Evolutionary conservation across 2,797 vertebrate species (phyloP), one percentile per base, ranked within the genome.

Genomic region (Tarsius wallacei): DNA sequence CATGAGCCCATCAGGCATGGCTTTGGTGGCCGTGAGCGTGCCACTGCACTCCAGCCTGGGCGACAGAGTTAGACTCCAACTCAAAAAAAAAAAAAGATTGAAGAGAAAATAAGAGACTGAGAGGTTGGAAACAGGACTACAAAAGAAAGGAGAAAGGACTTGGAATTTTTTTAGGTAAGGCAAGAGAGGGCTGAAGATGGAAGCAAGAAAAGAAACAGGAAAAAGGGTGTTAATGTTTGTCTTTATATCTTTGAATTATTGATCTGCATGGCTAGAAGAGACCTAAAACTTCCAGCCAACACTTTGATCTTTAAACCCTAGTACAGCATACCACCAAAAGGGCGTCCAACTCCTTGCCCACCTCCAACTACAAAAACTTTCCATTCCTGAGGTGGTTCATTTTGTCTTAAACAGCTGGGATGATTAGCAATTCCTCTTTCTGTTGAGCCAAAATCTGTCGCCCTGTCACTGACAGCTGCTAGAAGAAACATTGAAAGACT

Each of bases 241-340:
- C 59, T 83, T 78, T 55, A 11, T 55, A 28, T 74, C 36, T 64
- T 88, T 88, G 24, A 94, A 82, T 94, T 76, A 76, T 31, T 74
- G 11, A 61, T n/a, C 15, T 26, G 86, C 9, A 7, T 33, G 24
- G 61, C 73, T 63, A 47, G 36, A 91, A 90, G 22, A 10, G 51
- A 84, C 36, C 33, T 55, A 57, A 77, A 76, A 55, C n/a, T 36
- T 73, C 53, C 51, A 81, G 26, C 33, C 77, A 80, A 31, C 12
- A 12, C 47, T 87, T 83, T 87, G 16, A 68, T 73, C 15, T 80
- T 90, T 33, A 59, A 26, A 74, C 13, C 13, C 21, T 36, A 33
- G 63, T 15, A 15, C 10, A 59, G 51, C 16, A 51, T 49, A 24
- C 24, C 59, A 66, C 15, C 49, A 66, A 94, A 83, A 71, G 16